Evolutionary conservation across 1,140 invertebrate genomes (phyloP).

Genomic region (Hylaeus volcanicus): DNA sequence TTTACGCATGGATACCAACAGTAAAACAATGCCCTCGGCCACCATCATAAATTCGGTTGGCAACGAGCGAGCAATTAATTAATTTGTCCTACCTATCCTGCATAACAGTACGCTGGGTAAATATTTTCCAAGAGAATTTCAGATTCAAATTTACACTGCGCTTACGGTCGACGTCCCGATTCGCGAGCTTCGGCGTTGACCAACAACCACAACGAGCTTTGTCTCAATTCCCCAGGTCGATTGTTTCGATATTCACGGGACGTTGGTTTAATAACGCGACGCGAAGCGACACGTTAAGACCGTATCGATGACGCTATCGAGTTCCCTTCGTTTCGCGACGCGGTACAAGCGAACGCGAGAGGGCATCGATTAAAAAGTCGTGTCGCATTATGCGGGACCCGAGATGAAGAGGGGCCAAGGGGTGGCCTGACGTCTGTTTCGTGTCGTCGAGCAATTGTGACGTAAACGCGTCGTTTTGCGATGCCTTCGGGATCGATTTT

Average conservation of each 20-base stretch:
- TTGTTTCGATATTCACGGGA: constrained; percentile 5
- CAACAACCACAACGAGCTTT: too few species aligned
- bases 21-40: too few species aligned
- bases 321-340: not conserved
- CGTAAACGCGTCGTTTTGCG: too few species aligned
- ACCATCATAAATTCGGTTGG: too few species aligned
- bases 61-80: too few species aligned
- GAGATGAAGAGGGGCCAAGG: not conserved
- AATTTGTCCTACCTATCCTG: too few species aligned
- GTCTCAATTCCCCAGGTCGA: not conserved
- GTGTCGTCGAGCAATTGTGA: not conserved
- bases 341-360: not conserved
- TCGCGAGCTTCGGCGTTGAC: not conserved
- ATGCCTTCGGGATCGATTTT: too few species aligned
- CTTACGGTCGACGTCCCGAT: too few species aligned
- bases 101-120: too few species aligned
- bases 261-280: constrained; percentile 3
- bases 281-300: constrained; percentile 5
- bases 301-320: constrained; percentile 37
- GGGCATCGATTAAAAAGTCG: constrained; percentile 41
- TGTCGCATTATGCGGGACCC: constrained; percentile 28
- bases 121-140: too few species aligned
- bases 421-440: constrained; percentile 1
- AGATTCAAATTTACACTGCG: too few species aligned
- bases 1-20: too few species aligned